Conservation (phyloP, 1,140 invertebrate species). For the Ladona fulva region DNA sequence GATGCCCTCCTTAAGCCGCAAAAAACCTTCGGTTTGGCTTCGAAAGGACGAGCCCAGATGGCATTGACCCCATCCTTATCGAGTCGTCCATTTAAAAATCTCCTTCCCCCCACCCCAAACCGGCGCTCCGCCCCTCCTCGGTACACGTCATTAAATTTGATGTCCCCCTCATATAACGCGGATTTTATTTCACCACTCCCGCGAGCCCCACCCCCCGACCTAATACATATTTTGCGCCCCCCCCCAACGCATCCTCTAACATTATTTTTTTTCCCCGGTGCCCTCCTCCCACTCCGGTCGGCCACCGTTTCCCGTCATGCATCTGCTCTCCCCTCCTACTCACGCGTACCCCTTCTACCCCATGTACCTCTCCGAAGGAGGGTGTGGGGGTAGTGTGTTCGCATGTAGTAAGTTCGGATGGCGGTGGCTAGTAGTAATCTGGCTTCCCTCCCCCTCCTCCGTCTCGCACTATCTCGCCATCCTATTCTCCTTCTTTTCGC, state of each 20-base stretch:
- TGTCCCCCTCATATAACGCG: neutral
- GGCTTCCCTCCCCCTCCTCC: neutral
- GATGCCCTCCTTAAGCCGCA: neutral
- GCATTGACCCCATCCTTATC: conserved; percentile 3
- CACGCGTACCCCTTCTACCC: neutral
- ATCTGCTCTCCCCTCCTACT: neutral
- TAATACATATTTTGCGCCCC: conserved; percentile 1
- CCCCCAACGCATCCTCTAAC: neutral
- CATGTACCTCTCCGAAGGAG: no score
- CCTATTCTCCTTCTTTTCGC: neutral
- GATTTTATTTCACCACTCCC: neutral
- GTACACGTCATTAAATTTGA: conserved; percentile 7
- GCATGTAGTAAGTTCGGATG: no score
- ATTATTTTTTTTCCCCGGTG: neutral
- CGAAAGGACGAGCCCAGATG: neutral
- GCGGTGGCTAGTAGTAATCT: no score
- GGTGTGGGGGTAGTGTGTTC: no score
- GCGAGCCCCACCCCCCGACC: neutral
- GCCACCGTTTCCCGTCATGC: neutral
- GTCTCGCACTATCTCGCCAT: neutral
- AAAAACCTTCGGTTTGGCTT: neutral
- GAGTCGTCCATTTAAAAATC: neutral
- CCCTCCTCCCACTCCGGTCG: neutral
- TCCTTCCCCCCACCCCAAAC: neutral
- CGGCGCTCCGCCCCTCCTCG: neutral